Evolutionary conservation across 2,797 vertebrate species (phyloP), one percentile per base, ranked within the genome.

Genomic region (Brotogeris chrysoptera): DNA sequence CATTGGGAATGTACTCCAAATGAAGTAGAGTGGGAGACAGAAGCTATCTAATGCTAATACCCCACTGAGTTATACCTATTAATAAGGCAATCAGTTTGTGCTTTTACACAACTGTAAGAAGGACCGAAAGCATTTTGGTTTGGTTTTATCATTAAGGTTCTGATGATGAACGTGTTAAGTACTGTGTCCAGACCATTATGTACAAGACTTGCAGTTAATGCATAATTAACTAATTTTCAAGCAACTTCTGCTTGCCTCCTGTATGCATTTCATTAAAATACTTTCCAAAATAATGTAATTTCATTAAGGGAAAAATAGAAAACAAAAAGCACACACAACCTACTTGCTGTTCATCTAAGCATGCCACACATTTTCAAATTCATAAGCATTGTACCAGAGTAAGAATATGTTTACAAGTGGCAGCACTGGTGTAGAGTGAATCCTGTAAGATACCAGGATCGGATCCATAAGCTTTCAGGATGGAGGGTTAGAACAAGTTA

Each of bases 221-320:
- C 88, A 34, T 87, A 93, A 96, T 92, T 96, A 95, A 65, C 59
- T 91, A 87, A 92, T 93, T 94, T 96, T 89, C 71, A 90, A 88
- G 69, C 34, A 76, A 90, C 85, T 93, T 91, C 46, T 83, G 28
- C 52, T 88, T 86, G 32, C 78, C 95, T 95, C 66, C 55, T 92
- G 24, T 25, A 72, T 55, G 28, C 66, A 88, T 94, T 92, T 95
- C 46, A 79, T 95, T 90, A 90, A 86, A 86, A 83, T 89, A 69
- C 50, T 94, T 95, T 96, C 38, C 86, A 94, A 68, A 53, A 68
- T 66, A 83, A 60, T 11, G 8, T 69, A 66, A 90, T 95, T 88
- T 89, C 74, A 70, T 93, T 76, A 83, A 36, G 21, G 49, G 32
- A 78, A 84, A 82, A 71, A n/a, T 1, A 44, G 55, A 73, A 93